These are phyloP conservation scores for Melangyna quadrimaculata DNA, from an alignment of 2,888 invertebrate genomes.

Conservation along the genomic window DNA sequence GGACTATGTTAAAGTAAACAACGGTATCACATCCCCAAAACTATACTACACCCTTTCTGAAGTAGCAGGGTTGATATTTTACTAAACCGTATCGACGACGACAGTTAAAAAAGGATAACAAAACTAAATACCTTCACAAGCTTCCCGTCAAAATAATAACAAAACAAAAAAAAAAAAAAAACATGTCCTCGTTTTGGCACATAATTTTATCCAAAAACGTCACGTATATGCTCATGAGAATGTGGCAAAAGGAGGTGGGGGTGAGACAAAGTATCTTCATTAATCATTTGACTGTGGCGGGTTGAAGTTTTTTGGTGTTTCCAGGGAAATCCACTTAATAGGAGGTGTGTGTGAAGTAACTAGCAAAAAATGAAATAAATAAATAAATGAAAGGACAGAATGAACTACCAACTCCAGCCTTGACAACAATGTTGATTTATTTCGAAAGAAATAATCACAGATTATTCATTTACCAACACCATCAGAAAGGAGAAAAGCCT, in stretches of 20 bases:
- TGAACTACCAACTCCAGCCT: conserved; percentile 34
- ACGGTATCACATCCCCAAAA: conserved; percentile 15
- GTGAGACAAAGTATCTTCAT: conserved; percentile 54
- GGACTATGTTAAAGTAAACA: conserved; percentile 45
- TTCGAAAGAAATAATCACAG: conserved; percentile 62
- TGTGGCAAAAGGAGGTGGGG: not conserved
- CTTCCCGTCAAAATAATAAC: no score
- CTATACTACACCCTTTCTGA: not conserved
- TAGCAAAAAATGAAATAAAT: not conserved
- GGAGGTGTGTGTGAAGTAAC: not conserved
- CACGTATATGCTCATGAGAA: conserved; percentile 45
- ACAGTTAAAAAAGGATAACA: conserved; percentile 46
- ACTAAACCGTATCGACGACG: conserved; percentile 52
- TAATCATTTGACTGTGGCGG: conserved; percentile 57
- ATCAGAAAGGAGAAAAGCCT: not conserved
- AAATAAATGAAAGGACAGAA: conserved; percentile 35
- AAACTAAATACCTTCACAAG: conserved; percentile 48
- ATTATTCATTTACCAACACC: conserved; percentile 61
- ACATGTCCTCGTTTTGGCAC: conserved; percentile 44
- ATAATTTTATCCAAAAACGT: conserved; percentile 62
- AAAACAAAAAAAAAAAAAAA: not conserved
- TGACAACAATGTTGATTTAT: conserved; percentile 67
- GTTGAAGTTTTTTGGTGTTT: not conserved
- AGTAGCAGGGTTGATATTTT: conserved; percentile 33
- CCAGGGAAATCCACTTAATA: not conserved